Evolutionary conservation across 2,113 vertebrate genomes (phyloP).

Genomic region (Albula glossodonta): DNA sequence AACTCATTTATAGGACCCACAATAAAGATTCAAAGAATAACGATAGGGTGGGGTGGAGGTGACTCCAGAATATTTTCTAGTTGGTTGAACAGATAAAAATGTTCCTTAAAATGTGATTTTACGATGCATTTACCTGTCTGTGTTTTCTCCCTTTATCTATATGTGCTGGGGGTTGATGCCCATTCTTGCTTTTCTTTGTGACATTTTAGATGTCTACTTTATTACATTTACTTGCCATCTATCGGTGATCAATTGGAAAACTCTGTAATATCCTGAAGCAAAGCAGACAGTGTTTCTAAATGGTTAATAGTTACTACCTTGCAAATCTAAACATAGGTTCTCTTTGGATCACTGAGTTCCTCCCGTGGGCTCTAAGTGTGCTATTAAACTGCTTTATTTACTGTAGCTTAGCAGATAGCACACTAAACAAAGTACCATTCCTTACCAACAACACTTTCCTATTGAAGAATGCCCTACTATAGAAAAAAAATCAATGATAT

Average conservation of each 20-base stretch:
- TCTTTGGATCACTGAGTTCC: not conserved
- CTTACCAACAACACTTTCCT: not conserved
- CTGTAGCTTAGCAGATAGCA: not conserved
- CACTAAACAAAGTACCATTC: not conserved
- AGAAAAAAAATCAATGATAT: not conserved
- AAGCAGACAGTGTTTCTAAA: not conserved
- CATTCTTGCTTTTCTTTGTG: not conserved
- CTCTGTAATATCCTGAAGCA: not conserved
- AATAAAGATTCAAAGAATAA: too few relatives aligned
- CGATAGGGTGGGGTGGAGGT: too few relatives aligned
- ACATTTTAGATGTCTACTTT: not conserved
- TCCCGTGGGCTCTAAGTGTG: not conserved
- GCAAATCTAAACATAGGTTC: not conserved
- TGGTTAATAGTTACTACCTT: not conserved
- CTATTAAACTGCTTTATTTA: not conserved
- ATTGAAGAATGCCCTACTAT: not conserved
- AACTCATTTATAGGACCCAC: too few relatives aligned
- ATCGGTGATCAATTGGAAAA: not conserved
- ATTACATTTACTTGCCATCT: not conserved
- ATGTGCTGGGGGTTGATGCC: not conserved
- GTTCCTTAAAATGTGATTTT: not conserved
- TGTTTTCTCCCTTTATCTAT: not conserved
- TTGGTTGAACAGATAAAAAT: too few relatives aligned
- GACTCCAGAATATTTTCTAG: too few relatives aligned
- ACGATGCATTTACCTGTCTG: not conserved